A percentile compares a stretch with the other conserved stretches of the same genome.
These are phyloP conservation scores for Varanus salvator DNA, from an alignment of 2,113 vertebrate species.

Conservation along the genomic window DNA sequence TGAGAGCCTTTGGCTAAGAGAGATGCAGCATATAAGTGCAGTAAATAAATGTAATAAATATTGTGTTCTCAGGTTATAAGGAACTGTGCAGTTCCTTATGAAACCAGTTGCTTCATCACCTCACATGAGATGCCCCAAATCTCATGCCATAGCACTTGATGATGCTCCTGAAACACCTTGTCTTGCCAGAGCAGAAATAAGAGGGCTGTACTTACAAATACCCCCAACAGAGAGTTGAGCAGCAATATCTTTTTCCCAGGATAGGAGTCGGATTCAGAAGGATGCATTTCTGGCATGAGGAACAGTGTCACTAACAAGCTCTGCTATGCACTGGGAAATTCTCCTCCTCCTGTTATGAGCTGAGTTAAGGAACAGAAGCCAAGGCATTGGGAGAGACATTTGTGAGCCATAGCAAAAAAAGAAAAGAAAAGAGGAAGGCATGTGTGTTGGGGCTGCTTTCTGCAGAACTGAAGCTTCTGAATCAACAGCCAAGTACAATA, in stretches of 20 bases:
- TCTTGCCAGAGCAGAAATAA: not conserved
- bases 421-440: not conserved
- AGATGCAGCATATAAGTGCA: no score
- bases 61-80: not conserved
- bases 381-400: not conserved
- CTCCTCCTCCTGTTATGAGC: conserved; percentile 53
- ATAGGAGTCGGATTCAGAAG: conserved; percentile 6
- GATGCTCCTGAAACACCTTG: not conserved
- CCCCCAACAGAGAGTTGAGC: conserved; percentile 54
- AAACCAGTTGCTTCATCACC: not conserved
- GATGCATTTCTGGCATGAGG: conserved; percentile 27
- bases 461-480: conserved; percentile 37
- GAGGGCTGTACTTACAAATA: conserved; percentile 47
- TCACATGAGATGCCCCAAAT: not conserved
- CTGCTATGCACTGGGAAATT: not conserved
- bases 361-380: conserved; percentile 28
- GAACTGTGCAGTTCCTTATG: not conserved
- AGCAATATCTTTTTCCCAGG: conserved; percentile 49
- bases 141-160: not conserved
- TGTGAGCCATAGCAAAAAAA: not conserved
- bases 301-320: not conserved
- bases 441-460: not conserved
- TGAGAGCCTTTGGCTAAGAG: no score
- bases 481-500: conserved; percentile 36
- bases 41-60: not conserved